Percentiles rank a stretch among this genome's conserved stretches.
These are phyloP conservation scores for Azorinus chamasolen DNA, from an alignment of 2,888 invertebrate genomes.

Conservation along the genomic window DNA sequence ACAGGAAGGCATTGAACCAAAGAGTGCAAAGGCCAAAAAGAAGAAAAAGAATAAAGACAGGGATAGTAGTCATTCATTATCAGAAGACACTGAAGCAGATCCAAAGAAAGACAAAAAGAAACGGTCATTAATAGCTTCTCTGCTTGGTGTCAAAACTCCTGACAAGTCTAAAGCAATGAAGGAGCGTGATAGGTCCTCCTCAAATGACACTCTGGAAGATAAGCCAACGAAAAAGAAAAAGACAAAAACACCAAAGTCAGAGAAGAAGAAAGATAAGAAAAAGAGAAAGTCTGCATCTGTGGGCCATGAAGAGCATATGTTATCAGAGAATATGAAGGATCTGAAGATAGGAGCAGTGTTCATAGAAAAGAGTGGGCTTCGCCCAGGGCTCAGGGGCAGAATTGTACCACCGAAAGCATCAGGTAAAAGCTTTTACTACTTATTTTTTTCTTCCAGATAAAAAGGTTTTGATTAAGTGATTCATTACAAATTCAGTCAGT, in stretches of 20 bases:
- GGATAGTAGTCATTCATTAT: slow-evolving; percentile 51
- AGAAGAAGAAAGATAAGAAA: slow-evolving; percentile 78
- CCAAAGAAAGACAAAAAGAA: slow-evolving; percentile 68
- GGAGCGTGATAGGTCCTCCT: slow-evolving; percentile 76
- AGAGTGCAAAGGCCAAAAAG: slow-evolving; percentile 65
- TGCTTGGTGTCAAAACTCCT: slow-evolving; percentile 72
- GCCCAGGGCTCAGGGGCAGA: slow-evolving; percentile 41
- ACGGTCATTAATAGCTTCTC: slow-evolving; percentile 72
- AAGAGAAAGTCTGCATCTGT: slow-evolving; percentile 56
- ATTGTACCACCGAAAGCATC: slow-evolving; percentile 81
- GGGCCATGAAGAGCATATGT: slow-evolving; percentile 53
- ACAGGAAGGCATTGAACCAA: slow-evolving; percentile 51
- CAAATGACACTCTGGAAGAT: slow-evolving; percentile 73
- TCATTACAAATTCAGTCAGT: no score
- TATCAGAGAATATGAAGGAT: slow-evolving; percentile 71
- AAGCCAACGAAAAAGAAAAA: slow-evolving; percentile 78
- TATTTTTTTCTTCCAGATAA: background rate
- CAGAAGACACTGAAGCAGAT: slow-evolving; percentile 43
- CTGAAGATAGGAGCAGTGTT: slow-evolving; percentile 78
- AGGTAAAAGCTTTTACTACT: slow-evolving; percentile 67
- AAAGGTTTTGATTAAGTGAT: no score
- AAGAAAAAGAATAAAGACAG: slow-evolving; percentile 58
- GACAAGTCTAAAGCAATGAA: slow-evolving; percentile 61
- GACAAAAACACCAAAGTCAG: slow-evolving; percentile 72
- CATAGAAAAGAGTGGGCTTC: slow-evolving; percentile 39